Evolutionary conservation across 2,113 vertebrate species (phyloP), one percentile per base, ranked within the genome.

Genomic region (Scartelaos histophorus): DNA sequence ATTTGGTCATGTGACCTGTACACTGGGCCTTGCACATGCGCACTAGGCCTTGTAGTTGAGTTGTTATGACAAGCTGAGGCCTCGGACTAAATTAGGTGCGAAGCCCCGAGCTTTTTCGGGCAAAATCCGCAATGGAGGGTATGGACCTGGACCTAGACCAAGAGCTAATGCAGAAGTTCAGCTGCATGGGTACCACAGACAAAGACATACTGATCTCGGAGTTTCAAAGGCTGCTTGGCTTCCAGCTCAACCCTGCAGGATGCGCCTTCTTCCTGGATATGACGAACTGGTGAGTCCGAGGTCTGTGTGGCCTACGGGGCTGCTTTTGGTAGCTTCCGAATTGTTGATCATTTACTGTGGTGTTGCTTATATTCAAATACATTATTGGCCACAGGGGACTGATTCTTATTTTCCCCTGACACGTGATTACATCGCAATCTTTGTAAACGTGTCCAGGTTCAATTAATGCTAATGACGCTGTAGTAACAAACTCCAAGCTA

Each of bases 201-300:
- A 98, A 97, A 93, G 97, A 97, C 85, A 95, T 97, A 72, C 92
- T 98, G 15, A 98, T 98, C 84, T 95, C 96, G 43, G 95, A 97
- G 92, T 97, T 98, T 85, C 96, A 98, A 91, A 93, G 96, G 82
- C 94, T 98, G 5, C 95, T 98, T 10, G 96, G 97, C 11, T 98
- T 97, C 78, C 97, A 98, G 90, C 94, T 98, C 19, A 97, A 97
- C 92, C 96, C 95, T 68, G 96, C 96, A 53, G 97, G 97, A 92
- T 98, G 96, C 94, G 96, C 96, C 85, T 98, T 98, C 94, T 97
- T 97, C 91, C 94, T 98, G 93, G 96, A 98, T 90, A 97, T 97
- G 96, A 97, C 96, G 87, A 97, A 98, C 95, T 97, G 97, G 96
- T 97, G 93, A 95, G 95, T 83, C 70, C 90, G 93, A 75, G 90